Base-by-base conservation (phyloP, 2,888 invertebrate genomes). In the Acronicta leporina region DNA sequence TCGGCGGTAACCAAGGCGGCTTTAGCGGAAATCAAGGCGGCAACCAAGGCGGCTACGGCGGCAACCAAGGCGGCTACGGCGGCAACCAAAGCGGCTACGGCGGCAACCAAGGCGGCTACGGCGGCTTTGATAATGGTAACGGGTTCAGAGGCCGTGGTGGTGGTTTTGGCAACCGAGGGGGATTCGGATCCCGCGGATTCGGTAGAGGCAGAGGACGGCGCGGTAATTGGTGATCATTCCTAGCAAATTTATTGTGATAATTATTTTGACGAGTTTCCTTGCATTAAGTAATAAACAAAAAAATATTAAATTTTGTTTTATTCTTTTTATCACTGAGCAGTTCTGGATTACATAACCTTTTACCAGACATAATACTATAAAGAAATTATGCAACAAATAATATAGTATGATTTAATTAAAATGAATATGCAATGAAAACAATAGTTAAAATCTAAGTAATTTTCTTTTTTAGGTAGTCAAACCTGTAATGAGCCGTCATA, bases 21-120 rank as follows among this genome's bases (percentile, higher is more conserved):
- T 84, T 72, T 30, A 79, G 80, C 0, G 74, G 79, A 1, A 69
- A 68, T 20, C 16, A 77, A 1, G 75, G 79, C 8, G 71, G 76
- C 0, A 69, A 69, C 27, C 53, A 65, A 27, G 54, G 66, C 0
- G 73, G 78, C 2, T 71, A 63, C 14, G 57, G 60, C 11, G 64
- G 73, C 0, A 59, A 64, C 38, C 62, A 69, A 13, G 76, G 80
- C 2, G 76, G 80, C 2, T 33, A 11, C 14, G 63, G 69, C n/a
- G 55, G 52, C 1, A 35, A 65, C 16, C 61, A 50, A 16, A 50
- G 56, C 0, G 67, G 73, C 1, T 62, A 47, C 14, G 71, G 60
- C 25, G 57, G 59, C 1, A 74, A 74, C 16, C 62, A 71, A 8
- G 78, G 72, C 13, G 66, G 66, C 41, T 10, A 33, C 10, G 33